Percentiles rank a stretch among this genome's conserved stretches.
These are phyloP conservation scores for Gerris lacustris DNA, from an alignment of 2,888 invertebrate species.

Conservation along the genomic window DNA sequence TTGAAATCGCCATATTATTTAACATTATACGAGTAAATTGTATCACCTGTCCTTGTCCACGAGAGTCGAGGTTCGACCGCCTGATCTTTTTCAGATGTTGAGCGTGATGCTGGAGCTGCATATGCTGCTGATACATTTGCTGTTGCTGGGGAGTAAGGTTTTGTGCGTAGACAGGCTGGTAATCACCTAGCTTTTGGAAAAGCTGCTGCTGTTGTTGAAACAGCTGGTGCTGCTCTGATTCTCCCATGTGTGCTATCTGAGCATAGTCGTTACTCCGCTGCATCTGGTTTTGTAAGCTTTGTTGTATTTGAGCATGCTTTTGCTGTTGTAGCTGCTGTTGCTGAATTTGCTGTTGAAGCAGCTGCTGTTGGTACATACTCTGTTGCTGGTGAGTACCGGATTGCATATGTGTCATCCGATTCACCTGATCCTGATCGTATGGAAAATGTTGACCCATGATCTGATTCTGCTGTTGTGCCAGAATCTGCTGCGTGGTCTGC, in stretches of 20 bases:
- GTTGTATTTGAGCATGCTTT: constrained; percentile 15
- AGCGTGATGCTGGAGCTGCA: constrained; percentile 38
- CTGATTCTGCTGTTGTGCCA: constrained; percentile 9
- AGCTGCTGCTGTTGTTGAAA: constrained; percentile 45
- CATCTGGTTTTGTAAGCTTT: constrained; percentile 19
- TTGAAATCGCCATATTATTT: no score
- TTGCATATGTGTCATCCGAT: constrained; percentile 16
- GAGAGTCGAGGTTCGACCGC: constrained; percentile 26
- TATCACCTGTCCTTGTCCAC: neutral
- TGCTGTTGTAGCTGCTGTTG: constrained; percentile 28
- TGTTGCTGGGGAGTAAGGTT: constrained; percentile 49
- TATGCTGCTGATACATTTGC: constrained; percentile 40
- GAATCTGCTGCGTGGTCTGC: neutral
- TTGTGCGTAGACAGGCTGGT: constrained; percentile 36
- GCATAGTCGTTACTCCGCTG: constrained; percentile 29
- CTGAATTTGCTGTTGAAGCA: constrained; percentile 25
- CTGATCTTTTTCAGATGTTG: constrained; percentile 38
- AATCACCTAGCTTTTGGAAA: constrained; percentile 43
- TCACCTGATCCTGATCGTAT: constrained; percentile 12
- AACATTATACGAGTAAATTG: no score
- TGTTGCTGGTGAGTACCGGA: constrained; percentile 15
- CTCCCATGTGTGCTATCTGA: constrained; percentile 27
- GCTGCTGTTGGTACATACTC: constrained; percentile 22
- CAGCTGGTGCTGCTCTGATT: constrained; percentile 36
- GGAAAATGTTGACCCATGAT: neutral